Base-by-base conservation (phyloP, 2,888 invertebrate species). In the Acleris literana region DNA sequence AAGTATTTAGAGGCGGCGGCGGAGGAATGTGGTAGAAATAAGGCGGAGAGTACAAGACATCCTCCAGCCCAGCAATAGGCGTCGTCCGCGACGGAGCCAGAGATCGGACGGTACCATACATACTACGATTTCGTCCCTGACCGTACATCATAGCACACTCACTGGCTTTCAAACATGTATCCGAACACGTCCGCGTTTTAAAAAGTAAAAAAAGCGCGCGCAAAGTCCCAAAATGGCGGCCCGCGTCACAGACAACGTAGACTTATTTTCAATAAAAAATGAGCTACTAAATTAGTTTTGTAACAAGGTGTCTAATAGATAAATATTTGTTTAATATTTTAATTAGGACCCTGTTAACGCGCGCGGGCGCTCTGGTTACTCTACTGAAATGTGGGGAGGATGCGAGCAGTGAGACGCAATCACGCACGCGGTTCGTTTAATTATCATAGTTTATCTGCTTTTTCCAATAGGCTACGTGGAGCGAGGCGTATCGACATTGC, bases 401-500 rank as follows among this genome's bases (percentile, higher is more conserved):
- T 73, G 72, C 67, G 69, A 59, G 76, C 69, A 77, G 68, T 80
- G 81, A 76, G 81, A 80, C 78, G 82, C 76, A 77, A 80, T 79
- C 77, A 79, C 84, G 87, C 79, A 77, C 85, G 84, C 84, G 78
- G 84, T 85, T 82, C 84, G 85, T 87, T 74, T 85, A 87, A 90
- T 92, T 90, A 90, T 87, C 87, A 90, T 88, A 88, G 77, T 90
- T 87, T 88, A 90, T 91, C 89, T 88, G 86, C 85, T 88, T 91
- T 91, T 91, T 86, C 88, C 88, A 88, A 90, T 90, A 84, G 83
- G 82, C 72, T 87, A 87, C 86, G 80, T 87, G 86, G 83, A 88
- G 87, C 90, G 88, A 80, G 80, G 86, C 86, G 86, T 84, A 86
- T 87, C 84, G 84, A 80, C 85, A 86, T 84, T 80, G 78, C 82